Base-by-base conservation (phyloP, 2,113 vertebrate genomes). In the crab-eating macaque (Macaca fascicularis) region DNA sequence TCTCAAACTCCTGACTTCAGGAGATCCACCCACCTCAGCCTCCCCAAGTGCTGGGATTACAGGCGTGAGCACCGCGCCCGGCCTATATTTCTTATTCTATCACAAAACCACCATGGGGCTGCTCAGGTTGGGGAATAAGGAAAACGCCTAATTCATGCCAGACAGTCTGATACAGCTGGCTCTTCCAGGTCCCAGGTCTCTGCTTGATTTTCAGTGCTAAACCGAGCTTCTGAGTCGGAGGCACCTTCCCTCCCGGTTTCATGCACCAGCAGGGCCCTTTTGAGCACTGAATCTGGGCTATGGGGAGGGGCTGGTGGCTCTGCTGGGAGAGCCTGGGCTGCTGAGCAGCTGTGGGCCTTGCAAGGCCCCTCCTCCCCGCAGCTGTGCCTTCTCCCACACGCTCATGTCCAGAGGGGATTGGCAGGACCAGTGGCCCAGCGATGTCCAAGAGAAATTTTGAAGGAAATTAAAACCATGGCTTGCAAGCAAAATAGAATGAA, bases 121-220 rank as follows among this genome's bases (percentile, higher is more conserved):
- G 8, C 89, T 55, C 32, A 20, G 6, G 7, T 3, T 76, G 38
- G 69, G 25, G 69, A 67, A 5, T 4, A 69, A 61, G 59, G 17
- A 59, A 38, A 5, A 2, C 1, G 6, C 16, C 48, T 50, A 67
- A 16, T 20, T 82, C 3, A 2, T 55, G 5, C 23, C 19, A 40
- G 23, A 30, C 2, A 32, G 17, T 32, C 19, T 76, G 64, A n/a
- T 48, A 1, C 11, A 7, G 23, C 40, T 40, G 59, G 14, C 3
- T 5, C 1, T 8, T 27, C 25, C 17, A 11, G 8, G 10, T n/a
- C 40, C 5, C 20, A 10, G 1, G 0, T 8, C 40, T 16, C 16
- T 61, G 59, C 1, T 2, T 40, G 40, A 67, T 59, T 55, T 67
- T 10, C 48, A 75, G 78, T 40, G 78, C 32, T 57, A 48, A 69